Evolutionary conservation across 1,140 invertebrate species (phyloP).

Genomic region (Diprion similis): DNA sequence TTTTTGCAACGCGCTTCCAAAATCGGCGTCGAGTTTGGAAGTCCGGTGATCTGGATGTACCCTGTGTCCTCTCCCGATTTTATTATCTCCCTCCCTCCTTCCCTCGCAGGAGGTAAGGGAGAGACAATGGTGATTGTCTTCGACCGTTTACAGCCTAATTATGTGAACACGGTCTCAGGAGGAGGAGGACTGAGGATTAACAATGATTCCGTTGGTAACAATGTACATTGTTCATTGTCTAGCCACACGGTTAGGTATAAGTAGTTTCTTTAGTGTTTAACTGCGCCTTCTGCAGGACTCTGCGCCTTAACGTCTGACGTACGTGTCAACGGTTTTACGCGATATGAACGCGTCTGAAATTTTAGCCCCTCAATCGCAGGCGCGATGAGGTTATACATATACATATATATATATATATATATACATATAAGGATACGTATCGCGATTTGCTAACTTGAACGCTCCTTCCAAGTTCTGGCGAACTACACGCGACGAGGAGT

Average conservation of each 20-base stretch:
- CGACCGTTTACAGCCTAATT: conserved; percentile 64
- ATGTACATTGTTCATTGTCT: conserved; percentile 65
- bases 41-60: background rate
- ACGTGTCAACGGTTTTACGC: background rate
- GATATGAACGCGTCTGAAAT: background rate
- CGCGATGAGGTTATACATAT: too few relatives aligned
- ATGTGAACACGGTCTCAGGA: conserved; percentile 59
- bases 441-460: too few relatives aligned
- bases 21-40: background rate
- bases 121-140: conserved; percentile 63
- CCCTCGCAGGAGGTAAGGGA: conserved; percentile 33
- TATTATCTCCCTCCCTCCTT: conserved; percentile 25
- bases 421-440: too few relatives aligned
- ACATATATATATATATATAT: too few relatives aligned
- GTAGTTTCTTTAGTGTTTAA: conserved; percentile 29
- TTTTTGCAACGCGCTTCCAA: background rate
- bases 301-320: background rate
- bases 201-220: conserved; percentile 64
- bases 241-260: background rate
- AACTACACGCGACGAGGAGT: too few relatives aligned
- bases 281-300: background rate
- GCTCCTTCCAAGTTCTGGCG: too few relatives aligned
- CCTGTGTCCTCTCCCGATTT: conserved; percentile 4
- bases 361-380: too few relatives aligned
- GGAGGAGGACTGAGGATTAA: conserved; percentile 58